Conservation (phyloP, 2,888 invertebrate species). For the Drosophila gaucha region DNA sequence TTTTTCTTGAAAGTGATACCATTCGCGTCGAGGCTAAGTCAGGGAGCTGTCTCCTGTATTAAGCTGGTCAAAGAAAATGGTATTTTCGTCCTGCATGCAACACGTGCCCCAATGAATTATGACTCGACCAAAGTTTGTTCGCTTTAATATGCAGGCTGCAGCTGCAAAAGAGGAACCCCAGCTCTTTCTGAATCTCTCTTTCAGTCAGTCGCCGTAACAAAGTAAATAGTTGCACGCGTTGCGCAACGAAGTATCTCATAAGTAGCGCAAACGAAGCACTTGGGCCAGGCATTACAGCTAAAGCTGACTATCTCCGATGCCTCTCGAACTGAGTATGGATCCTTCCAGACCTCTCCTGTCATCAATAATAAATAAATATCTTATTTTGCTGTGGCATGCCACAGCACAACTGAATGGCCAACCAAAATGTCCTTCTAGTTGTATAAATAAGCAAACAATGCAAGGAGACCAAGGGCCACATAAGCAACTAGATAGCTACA, state of each 20-base stretch:
- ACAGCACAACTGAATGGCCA: constrained; percentile 33
- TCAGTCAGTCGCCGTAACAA: constrained; percentile 33
- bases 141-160: constrained; percentile 65
- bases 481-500: background rate
- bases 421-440: constrained; percentile 23
- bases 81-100: constrained; percentile 73
- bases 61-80: constrained; percentile 10
- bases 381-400: constrained; percentile 77
- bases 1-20: constrained; percentile 60
- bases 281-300: constrained; percentile 48
- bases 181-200: constrained; percentile 1
- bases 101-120: constrained; percentile 74
- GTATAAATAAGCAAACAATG: constrained; percentile 27
- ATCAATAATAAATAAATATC: constrained; percentile 72
- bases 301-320: constrained; percentile 49
- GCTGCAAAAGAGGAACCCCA: constrained; percentile 31
- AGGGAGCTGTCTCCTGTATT: too few species aligned
- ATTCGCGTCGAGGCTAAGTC: constrained; percentile 35
- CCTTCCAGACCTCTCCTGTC: constrained; percentile 22
- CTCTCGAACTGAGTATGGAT: constrained; percentile 29
- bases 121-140: constrained; percentile 45
- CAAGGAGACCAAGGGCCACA: constrained; percentile 23
- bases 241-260: constrained; percentile 56
- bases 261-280: constrained; percentile 73
- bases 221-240: constrained; percentile 67